Evolutionary conservation across 2,888 invertebrate genomes (phyloP), one percentile per base, ranked within the genome.

Genomic region (Orthosia gracilis): DNA sequence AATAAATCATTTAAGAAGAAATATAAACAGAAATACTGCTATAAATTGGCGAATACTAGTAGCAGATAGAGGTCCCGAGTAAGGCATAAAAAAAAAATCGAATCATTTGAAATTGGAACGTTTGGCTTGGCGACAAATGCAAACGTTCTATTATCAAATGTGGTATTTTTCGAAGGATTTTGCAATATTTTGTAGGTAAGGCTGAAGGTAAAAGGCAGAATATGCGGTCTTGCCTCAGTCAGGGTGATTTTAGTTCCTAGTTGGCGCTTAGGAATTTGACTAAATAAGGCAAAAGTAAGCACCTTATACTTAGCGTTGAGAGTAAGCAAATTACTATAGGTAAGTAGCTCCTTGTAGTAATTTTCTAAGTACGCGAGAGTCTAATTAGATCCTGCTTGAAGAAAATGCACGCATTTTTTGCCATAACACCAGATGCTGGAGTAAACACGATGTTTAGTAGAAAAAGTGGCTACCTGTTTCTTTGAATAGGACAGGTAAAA

Each of bases 321-420:
- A n/a, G n/a, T n/a, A n/a, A n/a, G n/a, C n/a, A n/a, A 63, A 76
- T 76, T 76, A 58, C 52, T 26, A 7, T 70, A 78, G 57, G 63
- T 58, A 78, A 62, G 63, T 58, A 79, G 5, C 2, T 31, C 17
- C 54, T 45, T 52, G 62, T 13, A 23, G 73, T 59, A 64, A 79
- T 49, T 59, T 52, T 63, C 72, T 63, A 23, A 78, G 31, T 71
- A 52, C 26, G 45, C n/a, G 50, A 5, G 17, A 47, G 52, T 54
- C 58, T 63, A 79, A 79, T 76, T 72, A 76, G 80, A 72, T 58
- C 73, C 58, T 58, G 58, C 47, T 76, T 72, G 62, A 11, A 62
- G 61, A 23, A 62, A 11, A 21, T 45, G n/a, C 80, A 59, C 63
- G 63, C 71, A 78, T 73, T 31, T 4, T 71, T 80, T 23, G 13